phyloP scores from a whole-genome alignment of 2,113 vertebrate genomes.

The Tragelaphus buxtoni region DNA sequence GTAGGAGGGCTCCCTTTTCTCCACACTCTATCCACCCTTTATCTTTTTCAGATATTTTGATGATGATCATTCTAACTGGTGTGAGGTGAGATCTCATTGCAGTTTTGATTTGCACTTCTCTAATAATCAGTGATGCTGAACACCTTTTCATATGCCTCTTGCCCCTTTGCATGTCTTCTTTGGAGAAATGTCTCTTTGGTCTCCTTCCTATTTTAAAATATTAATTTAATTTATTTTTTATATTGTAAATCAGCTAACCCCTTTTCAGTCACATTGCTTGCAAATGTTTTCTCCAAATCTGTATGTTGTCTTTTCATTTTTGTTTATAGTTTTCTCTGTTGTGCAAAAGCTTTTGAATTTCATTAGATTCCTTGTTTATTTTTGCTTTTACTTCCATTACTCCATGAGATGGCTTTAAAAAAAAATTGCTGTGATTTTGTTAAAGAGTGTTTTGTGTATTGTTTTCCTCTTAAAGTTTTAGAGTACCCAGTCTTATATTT shows the following conservation, averaged over 20 bases:
- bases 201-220: background rate
- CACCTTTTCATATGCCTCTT: background rate
- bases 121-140: background rate
- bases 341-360: background rate
- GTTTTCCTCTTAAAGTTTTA: background rate
- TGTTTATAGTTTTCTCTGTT: background rate
- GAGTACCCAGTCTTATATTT: background rate
- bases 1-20: background rate
- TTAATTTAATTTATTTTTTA: background rate
- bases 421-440: background rate
- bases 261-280: background rate
- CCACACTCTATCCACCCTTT: background rate
- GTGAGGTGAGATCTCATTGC: background rate
- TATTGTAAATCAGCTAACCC: background rate
- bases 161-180: background rate
- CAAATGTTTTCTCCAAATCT: background rate
- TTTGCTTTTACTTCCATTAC: background rate
- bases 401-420: background rate
- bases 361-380: background rate
- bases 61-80: background rate
- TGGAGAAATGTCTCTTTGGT: background rate
- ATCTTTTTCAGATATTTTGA: background rate
- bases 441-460: background rate
- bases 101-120: background rate
- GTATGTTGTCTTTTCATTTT: background rate